Conservation (phyloP, 2,113 vertebrate species). For the Meriones unguiculatus region DNA sequence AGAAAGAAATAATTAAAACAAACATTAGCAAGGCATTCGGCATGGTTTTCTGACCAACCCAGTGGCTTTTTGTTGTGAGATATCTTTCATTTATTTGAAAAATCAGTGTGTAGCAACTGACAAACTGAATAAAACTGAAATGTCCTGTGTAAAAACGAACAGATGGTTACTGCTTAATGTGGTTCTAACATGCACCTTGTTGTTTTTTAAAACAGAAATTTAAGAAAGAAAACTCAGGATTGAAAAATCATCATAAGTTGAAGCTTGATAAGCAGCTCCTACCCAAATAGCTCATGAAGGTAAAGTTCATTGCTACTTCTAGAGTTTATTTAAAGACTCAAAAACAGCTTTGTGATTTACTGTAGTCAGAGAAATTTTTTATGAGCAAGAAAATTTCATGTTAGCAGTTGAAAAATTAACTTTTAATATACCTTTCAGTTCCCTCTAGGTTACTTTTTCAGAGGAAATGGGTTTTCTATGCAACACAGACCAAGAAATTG, state of each 20-base stretch:
- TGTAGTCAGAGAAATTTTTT: neutral
- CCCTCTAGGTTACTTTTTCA: neutral
- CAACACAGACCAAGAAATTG: constrained; percentile 44
- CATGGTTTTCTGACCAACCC: constrained; percentile 66
- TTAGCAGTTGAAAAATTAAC: constrained; percentile 66
- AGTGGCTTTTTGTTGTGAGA: constrained; percentile 56
- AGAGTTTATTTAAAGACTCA: neutral
- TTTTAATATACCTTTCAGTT: constrained; percentile 43
- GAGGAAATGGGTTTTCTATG: constrained; percentile 31
- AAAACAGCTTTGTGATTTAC: neutral
- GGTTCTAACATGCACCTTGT: constrained; percentile 75
- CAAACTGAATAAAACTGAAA: constrained; percentile 80
- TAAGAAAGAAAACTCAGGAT: constrained; percentile 68
- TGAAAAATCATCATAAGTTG: constrained; percentile 77
- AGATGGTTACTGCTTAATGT: constrained; percentile 80
- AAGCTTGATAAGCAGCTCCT: constrained; percentile 36
- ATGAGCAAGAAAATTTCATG: constrained; percentile 46
- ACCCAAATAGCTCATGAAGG: neutral
- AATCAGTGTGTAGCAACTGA: constrained; percentile 76
- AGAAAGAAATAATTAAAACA: neutral
- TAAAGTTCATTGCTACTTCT: constrained; percentile 8
- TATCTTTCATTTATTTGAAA: constrained; percentile 68
- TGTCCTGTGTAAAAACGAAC: constrained; percentile 73
- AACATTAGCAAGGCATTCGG: constrained; percentile 50
- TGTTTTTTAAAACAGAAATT: constrained; percentile 79